A percentile compares a stretch with the other conserved stretches of the same genome.
Evolutionary conservation across 2,797 vertebrate species (phyloP).

Genomic region (Phataginus tricuspis): DNA sequence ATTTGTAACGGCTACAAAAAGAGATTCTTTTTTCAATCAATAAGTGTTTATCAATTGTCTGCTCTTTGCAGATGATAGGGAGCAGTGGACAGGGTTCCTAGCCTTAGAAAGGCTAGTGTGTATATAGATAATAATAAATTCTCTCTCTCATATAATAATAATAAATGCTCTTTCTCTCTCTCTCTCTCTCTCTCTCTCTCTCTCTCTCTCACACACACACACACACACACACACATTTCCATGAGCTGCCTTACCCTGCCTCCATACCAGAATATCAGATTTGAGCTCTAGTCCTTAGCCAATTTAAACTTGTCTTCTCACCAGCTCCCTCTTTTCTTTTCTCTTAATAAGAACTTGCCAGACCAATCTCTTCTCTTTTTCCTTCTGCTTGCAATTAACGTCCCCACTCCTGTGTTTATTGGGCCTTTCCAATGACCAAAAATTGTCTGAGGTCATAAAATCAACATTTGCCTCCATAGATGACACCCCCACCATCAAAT

Average conservation of each 20-base stretch:
- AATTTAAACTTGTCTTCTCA: slow-evolving; percentile 6
- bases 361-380: neutral
- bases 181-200: neutral
- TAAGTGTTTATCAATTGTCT: neutral
- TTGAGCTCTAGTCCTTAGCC: neutral
- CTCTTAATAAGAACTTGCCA: neutral
- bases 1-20: neutral
- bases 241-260: neutral
- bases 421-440: neutral
- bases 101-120: neutral
- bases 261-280: neutral
- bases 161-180: neutral
- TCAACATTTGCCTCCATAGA: neutral
- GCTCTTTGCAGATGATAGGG: neutral
- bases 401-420: neutral
- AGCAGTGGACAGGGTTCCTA: neutral
- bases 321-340: neutral
- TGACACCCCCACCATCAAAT: neutral
- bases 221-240: neutral
- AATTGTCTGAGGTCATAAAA: slow-evolving; percentile 14
- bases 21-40: neutral
- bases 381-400: neutral
- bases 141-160: neutral
- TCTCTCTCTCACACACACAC: neutral
- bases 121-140: neutral